Evolutionary conservation across 2,888 invertebrate genomes (phyloP).

Genomic region (Tenthredo livida): DNA sequence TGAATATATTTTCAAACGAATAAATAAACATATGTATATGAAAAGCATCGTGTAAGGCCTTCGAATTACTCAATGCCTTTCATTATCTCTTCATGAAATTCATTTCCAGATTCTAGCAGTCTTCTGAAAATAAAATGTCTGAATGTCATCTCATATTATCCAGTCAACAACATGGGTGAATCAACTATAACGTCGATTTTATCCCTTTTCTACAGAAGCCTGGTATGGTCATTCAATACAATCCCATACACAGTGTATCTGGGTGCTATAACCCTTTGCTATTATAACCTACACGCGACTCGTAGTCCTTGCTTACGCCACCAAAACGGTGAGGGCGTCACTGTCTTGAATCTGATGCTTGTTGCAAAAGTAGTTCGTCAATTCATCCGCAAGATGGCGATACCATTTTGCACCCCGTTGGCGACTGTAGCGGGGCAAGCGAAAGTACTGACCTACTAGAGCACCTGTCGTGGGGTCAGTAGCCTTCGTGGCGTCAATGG

Average conservation of each 20-base stretch:
- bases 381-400: background rate
- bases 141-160: background rate
- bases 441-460: background rate
- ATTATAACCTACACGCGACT: too few species aligned
- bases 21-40: constrained; percentile 32
- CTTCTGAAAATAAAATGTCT: background rate
- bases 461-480: background rate
- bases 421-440: background rate
- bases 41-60: background rate
- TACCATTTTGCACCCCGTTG: background rate
- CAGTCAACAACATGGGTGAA: background rate
- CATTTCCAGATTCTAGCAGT: background rate
- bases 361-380: too few species aligned
- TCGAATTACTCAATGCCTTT: background rate
- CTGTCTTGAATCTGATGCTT: too few species aligned
- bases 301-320: too few species aligned
- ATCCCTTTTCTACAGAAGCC: background rate
- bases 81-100: background rate
- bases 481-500: background rate
- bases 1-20: constrained; percentile 48
- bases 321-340: too few species aligned
- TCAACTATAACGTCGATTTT: background rate
- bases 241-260: background rate
- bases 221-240: background rate
- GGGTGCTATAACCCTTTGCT: background rate